These are phyloP conservation scores for Drosophila niveifrons DNA, from an alignment of 2,888 invertebrate genomes.

Conservation along the genomic window DNA sequence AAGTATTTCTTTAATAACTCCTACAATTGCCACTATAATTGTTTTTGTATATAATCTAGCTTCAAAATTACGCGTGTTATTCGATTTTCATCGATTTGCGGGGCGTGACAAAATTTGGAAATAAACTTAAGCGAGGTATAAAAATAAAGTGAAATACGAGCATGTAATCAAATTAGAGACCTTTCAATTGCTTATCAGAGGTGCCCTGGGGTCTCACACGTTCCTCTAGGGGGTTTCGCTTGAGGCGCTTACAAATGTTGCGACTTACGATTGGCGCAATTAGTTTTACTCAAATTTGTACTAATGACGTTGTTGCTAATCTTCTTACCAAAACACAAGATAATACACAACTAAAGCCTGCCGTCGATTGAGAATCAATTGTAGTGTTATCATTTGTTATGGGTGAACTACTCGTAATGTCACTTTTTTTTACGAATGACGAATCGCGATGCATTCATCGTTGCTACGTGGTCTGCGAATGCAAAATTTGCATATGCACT, in stretches of 20 bases:
- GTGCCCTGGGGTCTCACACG: neutral
- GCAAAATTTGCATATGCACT: neutral
- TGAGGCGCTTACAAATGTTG: neutral
- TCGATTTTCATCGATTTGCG: too few species aligned
- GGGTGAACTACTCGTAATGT: neutral
- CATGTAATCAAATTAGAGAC: neutral
- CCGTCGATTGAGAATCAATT: neutral
- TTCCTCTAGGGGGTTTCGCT: neutral
- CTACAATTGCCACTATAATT: too few species aligned
- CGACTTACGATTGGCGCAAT: too few species aligned
- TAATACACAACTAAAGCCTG: too few species aligned
- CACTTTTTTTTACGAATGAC: neutral
- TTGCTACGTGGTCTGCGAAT: neutral
- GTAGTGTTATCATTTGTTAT: neutral
- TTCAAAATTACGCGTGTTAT: too few species aligned
- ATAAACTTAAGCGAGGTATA: too few species aligned
- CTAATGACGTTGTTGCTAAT: too few species aligned
- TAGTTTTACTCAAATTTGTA: too few species aligned
- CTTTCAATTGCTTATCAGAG: constrained; percentile 1
- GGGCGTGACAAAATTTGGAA: too few species aligned
- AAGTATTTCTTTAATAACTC: too few species aligned
- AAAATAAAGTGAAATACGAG: neutral
- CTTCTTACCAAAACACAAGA: too few species aligned
- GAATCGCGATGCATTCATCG: neutral
- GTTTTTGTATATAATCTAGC: too few species aligned